Evolutionary conservation across 2,888 invertebrate genomes (phyloP), one percentile per base, ranked within the genome.

Genomic region (Caenorhabditis sp.): DNA sequence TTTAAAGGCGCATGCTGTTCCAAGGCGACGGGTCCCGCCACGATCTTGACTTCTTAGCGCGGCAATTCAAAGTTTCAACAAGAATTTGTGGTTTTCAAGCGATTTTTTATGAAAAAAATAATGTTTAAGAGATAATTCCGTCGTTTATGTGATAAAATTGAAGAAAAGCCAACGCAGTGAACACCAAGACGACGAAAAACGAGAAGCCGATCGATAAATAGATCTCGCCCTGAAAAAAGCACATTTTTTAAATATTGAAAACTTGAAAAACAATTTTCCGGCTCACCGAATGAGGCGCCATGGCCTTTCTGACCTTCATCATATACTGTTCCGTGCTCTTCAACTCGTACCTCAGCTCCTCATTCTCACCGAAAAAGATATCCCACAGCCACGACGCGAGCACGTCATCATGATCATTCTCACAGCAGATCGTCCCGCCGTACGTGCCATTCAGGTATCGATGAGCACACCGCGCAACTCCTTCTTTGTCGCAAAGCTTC

Each of bases 61-160:
- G 32, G 32, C 9, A 6, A 9, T 32, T 32, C 9, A 32, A 32
- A 32, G 32, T 32, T 32, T 32, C 9, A 32, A 32, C 32, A 32
- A 4, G 5, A 32, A 32, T 32, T 32, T 4, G 5, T 32, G 4
- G 32, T 32, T 32, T 32, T 32, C 9, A 4, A 32, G 4, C 32
- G 9, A 32, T 6, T 4, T 32, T 32, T n/a, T n/a, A n/a, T n/a
- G n/a, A n/a, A n/a, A n/a, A n/a, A n/a, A n/a, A n/a, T n/a, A n/a
- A n/a, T n/a, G n/a, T n/a, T 32, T 26, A 76, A 32, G 76, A 61
- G 3, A 76, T 24, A 22, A 68, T 50, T 26, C 76, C 76, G 18
- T 76, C 76, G 8, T 76, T 76, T 1, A 76, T 53, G 13, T 76
- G 76, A 55, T 76, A 76, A 28, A 44, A 67, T 35, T 76, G 76